Evolutionary conservation across 2,888 invertebrate genomes (phyloP).

Genomic region (Phalangium opilio): DNA sequence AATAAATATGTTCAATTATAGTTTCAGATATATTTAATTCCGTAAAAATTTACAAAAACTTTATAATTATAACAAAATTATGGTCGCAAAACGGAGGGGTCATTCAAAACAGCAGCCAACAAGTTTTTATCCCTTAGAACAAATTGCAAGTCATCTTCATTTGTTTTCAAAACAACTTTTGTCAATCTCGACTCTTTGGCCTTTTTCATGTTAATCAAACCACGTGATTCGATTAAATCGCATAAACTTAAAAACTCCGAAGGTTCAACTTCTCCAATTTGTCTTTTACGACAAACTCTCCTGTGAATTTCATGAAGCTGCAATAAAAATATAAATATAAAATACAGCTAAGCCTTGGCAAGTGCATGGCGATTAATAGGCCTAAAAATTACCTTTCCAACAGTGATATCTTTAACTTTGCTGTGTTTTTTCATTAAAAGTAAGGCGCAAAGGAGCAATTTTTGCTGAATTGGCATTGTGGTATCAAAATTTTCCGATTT

Average conservation of each 20-base stretch:
- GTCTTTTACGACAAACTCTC: constrained; percentile 58
- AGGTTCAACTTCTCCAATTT: constrained; percentile 57
- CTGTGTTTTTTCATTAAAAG: constrained; percentile 64
- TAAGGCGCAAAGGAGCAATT: constrained; percentile 70
- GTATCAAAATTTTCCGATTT: constrained; percentile 43
- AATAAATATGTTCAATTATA: too few species aligned
- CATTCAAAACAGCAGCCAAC: constrained; percentile 59
- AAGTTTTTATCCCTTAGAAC: constrained; percentile 67
- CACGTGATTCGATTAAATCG: constrained; percentile 61
- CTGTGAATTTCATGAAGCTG: constrained; percentile 40
- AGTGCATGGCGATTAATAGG: too few species aligned
- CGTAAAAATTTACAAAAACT: too few species aligned
- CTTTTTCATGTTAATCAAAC: constrained; percentile 48
- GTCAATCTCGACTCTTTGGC: constrained; percentile 39
- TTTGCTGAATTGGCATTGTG: constrained; percentile 69
- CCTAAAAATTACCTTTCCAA: constrained; percentile 37
- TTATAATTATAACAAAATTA: not conserved
- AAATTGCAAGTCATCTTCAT: constrained; percentile 58
- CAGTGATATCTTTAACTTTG: constrained; percentile 60
- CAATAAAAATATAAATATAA: not conserved
- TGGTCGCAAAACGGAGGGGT: constrained; percentile 25
- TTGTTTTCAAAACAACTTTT: constrained; percentile 58
- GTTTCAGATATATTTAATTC: too few species aligned
- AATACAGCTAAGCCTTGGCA: too few species aligned
- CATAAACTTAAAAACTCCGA: constrained; percentile 64